Base-by-base conservation (phyloP, 2,888 invertebrate genomes). In the Drosophila subsilvestris region DNA sequence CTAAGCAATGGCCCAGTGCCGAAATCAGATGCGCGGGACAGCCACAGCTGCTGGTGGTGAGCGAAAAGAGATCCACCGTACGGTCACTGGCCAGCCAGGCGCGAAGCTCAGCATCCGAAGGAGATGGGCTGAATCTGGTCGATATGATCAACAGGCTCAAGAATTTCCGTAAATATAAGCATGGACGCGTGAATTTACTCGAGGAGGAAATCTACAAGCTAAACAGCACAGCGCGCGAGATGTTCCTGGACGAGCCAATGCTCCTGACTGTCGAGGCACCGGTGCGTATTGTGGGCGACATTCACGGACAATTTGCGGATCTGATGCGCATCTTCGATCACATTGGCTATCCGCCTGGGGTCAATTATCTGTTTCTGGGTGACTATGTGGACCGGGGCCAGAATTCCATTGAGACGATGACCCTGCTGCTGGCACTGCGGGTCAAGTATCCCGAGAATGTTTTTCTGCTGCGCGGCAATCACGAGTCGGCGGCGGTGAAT, bases 401-500 rank as follows among this genome's bases (percentile, higher is more conserved):
- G 20, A 51, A 50, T 12, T 70, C 70, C 0, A 7, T 70, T 0
- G 70, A 70, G 14, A 70, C 70, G 2, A 18, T 70, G 20, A 37
- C 56, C 6, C 32, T 70, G 63, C 56, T 70, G 20, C n/a, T 70
- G 55, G 10, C 32, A n/a, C 62, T 51, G 17, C 72, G 72, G 20
- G 14, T 70, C 10, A 55, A 47, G 17, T 71, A 53, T 29, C 70
- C 70, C 2, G 51, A 63, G 50, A 57, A 25, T 6, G 62, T 70
- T 42, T 70, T 70, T 10, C 4, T 70, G 72, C 43, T 70, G 42
- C 72, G 70, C 9, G 70, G 70, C 27, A 70, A 70, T 12, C 70
- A 70, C 6, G 70, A 70, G 27, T 53, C 72, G 1, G 14, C 72
- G 25, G 51, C 63, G 27, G 45, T 70, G 17, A 70, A 70, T 12